Conservation (phyloP, 2,113 vertebrate species). For the Mionectes macconnelli region DNA sequence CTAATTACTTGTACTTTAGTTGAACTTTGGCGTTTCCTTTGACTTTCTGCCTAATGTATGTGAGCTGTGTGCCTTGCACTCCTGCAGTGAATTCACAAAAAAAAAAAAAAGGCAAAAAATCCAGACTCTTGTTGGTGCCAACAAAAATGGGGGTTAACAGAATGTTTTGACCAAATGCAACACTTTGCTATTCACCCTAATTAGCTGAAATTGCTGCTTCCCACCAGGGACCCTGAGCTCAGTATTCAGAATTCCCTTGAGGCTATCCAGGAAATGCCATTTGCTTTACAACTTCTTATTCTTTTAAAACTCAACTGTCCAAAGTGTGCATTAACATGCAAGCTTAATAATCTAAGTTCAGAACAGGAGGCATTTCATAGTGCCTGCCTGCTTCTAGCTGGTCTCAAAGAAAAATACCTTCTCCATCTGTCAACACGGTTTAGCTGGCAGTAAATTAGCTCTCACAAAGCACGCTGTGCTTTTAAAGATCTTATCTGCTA, state of each 20-base stretch:
- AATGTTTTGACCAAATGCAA: slow-evolving; percentile 80
- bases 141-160: slow-evolving; percentile 81
- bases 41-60: slow-evolving; percentile 83
- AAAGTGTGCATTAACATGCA: slow-evolving; percentile 72
- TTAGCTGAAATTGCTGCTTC: slow-evolving; percentile 80
- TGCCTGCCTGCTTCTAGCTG: slow-evolving; percentile 61
- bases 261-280: slow-evolving; percentile 85
- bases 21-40: slow-evolving; percentile 93
- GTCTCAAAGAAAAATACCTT: slow-evolving; percentile 59
- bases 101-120: slow-evolving; percentile 15
- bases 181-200: slow-evolving; percentile 81
- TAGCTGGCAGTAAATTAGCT: slow-evolving; percentile 70
- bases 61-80: slow-evolving; percentile 78
- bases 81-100: slow-evolving; percentile 76
- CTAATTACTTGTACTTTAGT: slow-evolving; percentile 90
- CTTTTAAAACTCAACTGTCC: slow-evolving; percentile 76
- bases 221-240: slow-evolving; percentile 73
- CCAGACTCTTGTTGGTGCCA: slow-evolving; percentile 77
- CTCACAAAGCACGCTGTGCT: slow-evolving; percentile 50
- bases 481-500: slow-evolving; percentile 72
- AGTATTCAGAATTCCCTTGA: slow-evolving; percentile 73
- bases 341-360: slow-evolving; percentile 64
- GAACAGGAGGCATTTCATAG: slow-evolving; percentile 59
- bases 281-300: slow-evolving; percentile 80
- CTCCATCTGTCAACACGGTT: slow-evolving; percentile 71